Conservation (phyloP, 2,797 vertebrate genomes). For the Channa striata region DNA sequence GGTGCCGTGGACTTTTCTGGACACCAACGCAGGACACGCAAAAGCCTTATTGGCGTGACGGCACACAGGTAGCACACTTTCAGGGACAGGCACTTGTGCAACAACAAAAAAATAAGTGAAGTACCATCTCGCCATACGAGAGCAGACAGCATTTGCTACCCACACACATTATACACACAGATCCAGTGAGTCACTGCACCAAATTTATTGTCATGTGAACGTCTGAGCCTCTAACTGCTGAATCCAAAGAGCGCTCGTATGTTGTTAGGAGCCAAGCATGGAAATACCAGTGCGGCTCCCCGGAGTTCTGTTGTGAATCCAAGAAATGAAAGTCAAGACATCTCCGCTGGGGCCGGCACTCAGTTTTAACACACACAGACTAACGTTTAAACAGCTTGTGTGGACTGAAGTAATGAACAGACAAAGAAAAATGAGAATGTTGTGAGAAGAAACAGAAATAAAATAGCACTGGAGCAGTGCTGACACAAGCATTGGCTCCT, state of each 20-base stretch:
- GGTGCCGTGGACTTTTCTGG: constrained; percentile 39
- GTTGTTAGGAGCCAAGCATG: constrained; percentile 40
- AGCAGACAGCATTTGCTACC: neutral
- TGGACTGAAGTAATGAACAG: constrained; percentile 44
- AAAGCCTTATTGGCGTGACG: constrained; percentile 18
- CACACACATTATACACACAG: constrained; percentile 9
- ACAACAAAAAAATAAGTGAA: constrained; percentile 15
- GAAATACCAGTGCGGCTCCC: constrained; percentile 57
- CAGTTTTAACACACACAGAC: constrained; percentile 42
- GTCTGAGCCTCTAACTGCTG: constrained; percentile 18
- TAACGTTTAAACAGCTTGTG: constrained; percentile 41
- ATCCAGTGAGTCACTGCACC: constrained; percentile 18
- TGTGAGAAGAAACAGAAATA: constrained; percentile 44
- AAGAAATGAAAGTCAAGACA: constrained; percentile 66
- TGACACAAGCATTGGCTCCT: constrained; percentile 26
- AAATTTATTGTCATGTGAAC: constrained; percentile 26
- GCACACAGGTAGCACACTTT: constrained; percentile 16
- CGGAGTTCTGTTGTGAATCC: constrained; percentile 58
- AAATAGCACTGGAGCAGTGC: constrained; percentile 13
- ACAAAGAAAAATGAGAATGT: constrained; percentile 38
- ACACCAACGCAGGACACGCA: constrained; percentile 33
- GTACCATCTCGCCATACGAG: neutral
- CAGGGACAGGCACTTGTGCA: neutral
- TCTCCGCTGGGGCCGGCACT: constrained; percentile 51
- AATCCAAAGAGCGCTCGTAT: constrained; percentile 25